These are phyloP conservation scores for Drosophila cognata DNA, from an alignment of 2,888 invertebrate species.

Conservation along the genomic window DNA sequence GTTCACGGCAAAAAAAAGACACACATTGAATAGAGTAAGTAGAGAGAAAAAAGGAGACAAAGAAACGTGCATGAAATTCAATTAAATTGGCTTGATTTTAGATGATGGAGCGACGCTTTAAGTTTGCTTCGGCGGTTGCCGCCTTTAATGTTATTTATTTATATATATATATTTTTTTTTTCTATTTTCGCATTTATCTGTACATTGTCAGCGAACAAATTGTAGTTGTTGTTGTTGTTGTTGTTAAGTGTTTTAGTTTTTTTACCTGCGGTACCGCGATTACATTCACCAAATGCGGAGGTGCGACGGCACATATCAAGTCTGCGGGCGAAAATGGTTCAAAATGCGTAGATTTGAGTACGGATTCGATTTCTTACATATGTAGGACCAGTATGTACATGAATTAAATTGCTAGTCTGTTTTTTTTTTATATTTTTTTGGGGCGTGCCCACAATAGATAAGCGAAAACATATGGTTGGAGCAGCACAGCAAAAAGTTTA, in stretches of 20 bases:
- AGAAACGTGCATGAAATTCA: conserved; percentile 80
- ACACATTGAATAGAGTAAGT: conserved; percentile 27
- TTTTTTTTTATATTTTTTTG: not conserved
- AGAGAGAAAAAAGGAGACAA: conserved; percentile 50
- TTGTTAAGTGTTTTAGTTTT: conserved; percentile 53
- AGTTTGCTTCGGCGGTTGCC: conserved; percentile 63
- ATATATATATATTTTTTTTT: not conserved
- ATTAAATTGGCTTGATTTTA: conserved; percentile 69
- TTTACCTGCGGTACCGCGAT: conserved; percentile 99
- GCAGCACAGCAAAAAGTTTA: conserved; percentile 41
- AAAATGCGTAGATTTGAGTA: conserved; percentile 78
- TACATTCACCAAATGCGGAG: conserved; percentile 97
- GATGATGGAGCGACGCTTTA: conserved; percentile 76
- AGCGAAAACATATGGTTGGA: conserved; percentile 9
- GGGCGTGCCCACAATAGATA: conserved; percentile 13
- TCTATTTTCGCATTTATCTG: conserved; percentile 62
- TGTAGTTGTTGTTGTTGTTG: conserved; percentile 42
- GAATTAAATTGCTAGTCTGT: conserved; percentile 28
- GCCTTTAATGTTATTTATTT: conserved; percentile 74
- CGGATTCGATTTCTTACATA: conserved; percentile 36
- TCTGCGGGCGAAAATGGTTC: conserved; percentile 89
- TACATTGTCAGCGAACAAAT: conserved; percentile 64
- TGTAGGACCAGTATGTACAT: conserved; percentile 25
- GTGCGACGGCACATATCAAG: conserved; percentile 99
- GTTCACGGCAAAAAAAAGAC: conserved; percentile 22